These are phyloP conservation scores for Spisula subtruncata DNA, from an alignment of 2,888 invertebrate species.

Conservation along the genomic window DNA sequence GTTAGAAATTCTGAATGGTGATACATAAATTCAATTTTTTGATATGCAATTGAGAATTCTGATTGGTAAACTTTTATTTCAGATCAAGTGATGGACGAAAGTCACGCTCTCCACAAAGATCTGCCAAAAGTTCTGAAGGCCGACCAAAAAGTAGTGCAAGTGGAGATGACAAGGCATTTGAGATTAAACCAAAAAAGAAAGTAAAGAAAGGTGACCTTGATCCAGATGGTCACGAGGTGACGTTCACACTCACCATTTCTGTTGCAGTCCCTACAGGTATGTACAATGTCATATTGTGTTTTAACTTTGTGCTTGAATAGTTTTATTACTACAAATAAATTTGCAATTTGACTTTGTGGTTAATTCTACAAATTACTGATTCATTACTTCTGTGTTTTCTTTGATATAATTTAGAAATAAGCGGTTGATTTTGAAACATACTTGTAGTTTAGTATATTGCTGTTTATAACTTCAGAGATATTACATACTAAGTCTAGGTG, in stretches of 20 bases:
- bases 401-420: too few relatives aligned
- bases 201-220: slow-evolving; percentile 46
- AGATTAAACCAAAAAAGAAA: slow-evolving; percentile 75
- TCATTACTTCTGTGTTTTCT: too few relatives aligned
- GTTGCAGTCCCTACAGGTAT: slow-evolving; percentile 85
- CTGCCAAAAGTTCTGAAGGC: slow-evolving; percentile 66
- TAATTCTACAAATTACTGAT: too few relatives aligned
- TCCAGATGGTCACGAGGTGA: slow-evolving; percentile 82
- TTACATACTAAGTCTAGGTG: too few relatives aligned
- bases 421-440: too few relatives aligned
- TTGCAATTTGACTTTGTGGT: too few relatives aligned
- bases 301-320: background rate
- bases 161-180: slow-evolving; percentile 67
- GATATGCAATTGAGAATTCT: background rate
- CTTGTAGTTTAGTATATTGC: too few relatives aligned
- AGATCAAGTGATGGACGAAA: slow-evolving; percentile 47
- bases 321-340: too few relatives aligned
- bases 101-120: slow-evolving; percentile 49
- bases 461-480: too few relatives aligned
- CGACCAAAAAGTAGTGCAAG: slow-evolving; percentile 78
- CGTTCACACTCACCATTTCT: slow-evolving; percentile 85
- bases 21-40: too few relatives aligned
- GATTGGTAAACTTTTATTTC: background rate
- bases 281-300: background rate
- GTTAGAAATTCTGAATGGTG: too few relatives aligned